Evolutionary conservation across 2,113 vertebrate genomes (phyloP).

Genomic region (Gnathonemus longibarbis): DNA sequence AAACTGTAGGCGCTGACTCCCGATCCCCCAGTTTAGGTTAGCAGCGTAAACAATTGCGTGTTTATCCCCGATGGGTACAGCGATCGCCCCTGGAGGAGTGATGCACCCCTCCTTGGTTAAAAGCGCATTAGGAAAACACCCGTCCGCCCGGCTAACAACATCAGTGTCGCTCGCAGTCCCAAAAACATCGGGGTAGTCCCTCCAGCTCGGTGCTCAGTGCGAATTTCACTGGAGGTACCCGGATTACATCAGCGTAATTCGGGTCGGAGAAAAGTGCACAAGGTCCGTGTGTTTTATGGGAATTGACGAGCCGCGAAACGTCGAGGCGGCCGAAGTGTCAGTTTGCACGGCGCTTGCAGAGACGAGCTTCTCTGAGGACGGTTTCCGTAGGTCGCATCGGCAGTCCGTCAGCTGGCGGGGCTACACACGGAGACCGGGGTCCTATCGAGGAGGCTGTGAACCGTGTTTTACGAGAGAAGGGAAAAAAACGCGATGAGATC

Average conservation of each 20-base stretch:
- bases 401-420: slow-evolving; percentile 25
- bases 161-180: slow-evolving; percentile 11
- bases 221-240: not conserved
- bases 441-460: slow-evolving; percentile 7
- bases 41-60: not conserved
- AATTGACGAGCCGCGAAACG: not conserved
- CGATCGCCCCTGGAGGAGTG: not conserved
- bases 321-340: slow-evolving; percentile 12
- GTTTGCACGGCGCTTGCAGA: slow-evolving; percentile 13
- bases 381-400: slow-evolving; percentile 24
- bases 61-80: slow-evolving; percentile 3
- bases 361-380: slow-evolving; percentile 12
- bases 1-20: not conserved
- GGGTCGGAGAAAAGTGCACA: slow-evolving; percentile 13
- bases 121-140: slow-evolving; percentile 17
- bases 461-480: slow-evolving; percentile 11
- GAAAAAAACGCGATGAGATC: not conserved
- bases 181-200: not conserved
- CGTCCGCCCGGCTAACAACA: not conserved
- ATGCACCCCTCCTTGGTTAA: slow-evolving; percentile 7
- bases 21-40: not conserved
- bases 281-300: not conserved
- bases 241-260: slow-evolving; percentile 9
- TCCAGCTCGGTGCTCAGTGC: not conserved
- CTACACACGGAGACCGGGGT: slow-evolving; percentile 20